phyloP scores from a whole-genome alignment of 2,113 vertebrate species.

The Geococcyx californianus region DNA sequence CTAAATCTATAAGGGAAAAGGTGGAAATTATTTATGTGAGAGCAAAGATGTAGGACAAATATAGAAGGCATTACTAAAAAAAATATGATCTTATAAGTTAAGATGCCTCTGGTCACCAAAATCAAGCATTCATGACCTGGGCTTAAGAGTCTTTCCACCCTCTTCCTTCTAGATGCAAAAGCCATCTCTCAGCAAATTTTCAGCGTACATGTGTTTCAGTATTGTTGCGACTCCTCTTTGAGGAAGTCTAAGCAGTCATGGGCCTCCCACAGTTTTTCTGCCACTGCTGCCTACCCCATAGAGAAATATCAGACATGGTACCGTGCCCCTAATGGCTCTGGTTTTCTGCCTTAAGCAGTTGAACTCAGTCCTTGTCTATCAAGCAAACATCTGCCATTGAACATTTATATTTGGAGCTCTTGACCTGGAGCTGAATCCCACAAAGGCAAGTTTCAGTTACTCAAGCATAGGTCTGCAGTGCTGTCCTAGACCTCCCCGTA shows the following conservation, averaged over 20 bases:
- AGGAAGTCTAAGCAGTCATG: not conserved
- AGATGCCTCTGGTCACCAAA: not conserved
- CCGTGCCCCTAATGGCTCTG: not conserved
- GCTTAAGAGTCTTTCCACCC: not conserved
- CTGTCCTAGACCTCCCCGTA: not conserved
- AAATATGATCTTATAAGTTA: not conserved
- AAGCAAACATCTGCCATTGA: not conserved
- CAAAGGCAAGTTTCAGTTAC: not conserved
- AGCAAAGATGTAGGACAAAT: not conserved
- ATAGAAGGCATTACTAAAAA: not conserved
- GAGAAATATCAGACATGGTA: not conserved
- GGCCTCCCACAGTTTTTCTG: not conserved
- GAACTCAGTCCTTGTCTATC: not conserved
- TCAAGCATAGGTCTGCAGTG: accelerated
- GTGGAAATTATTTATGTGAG: not conserved
- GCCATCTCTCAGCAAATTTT: not conserved
- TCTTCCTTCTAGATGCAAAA: not conserved
- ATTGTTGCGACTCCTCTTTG: not conserved
- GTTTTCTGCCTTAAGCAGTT: not conserved
- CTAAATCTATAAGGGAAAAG: not conserved
- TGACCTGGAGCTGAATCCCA: not conserved
- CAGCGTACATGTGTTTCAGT: not conserved
- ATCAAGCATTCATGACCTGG: not conserved
- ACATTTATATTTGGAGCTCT: not conserved
- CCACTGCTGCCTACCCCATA: not conserved